phyloP scores from a whole-genome alignment of 2,797 vertebrate species.

The Acipenser transmontanus region DNA sequence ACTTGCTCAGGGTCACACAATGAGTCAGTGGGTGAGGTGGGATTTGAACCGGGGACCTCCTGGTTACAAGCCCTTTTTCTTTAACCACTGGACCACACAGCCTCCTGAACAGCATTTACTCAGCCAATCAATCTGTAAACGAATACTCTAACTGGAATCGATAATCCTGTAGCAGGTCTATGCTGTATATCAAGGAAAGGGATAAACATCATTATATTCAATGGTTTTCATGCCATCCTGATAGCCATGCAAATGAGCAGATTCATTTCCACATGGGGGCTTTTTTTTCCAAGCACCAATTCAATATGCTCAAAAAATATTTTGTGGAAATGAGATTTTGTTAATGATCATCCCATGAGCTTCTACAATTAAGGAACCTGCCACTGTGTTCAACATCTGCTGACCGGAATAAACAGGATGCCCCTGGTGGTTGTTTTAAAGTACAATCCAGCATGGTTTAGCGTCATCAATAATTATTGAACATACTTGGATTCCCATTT shows the following conservation, averaged over 20 bases:
- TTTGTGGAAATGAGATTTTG: constrained; percentile 34
- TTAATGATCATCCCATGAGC: constrained; percentile 52
- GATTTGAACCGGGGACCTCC: too few relatives aligned
- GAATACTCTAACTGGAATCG: constrained; percentile 15
- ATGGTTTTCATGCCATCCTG: constrained; percentile 27
- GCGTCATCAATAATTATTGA: too few relatives aligned
- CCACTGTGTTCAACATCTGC: constrained; percentile 42
- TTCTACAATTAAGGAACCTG: constrained; percentile 50
- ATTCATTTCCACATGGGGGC: constrained; percentile 50
- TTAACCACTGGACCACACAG: too few relatives aligned
- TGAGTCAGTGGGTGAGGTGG: too few relatives aligned
- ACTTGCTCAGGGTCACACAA: too few relatives aligned
- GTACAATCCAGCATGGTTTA: too few relatives aligned
- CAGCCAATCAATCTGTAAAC: too few relatives aligned
- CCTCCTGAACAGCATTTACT: too few relatives aligned
- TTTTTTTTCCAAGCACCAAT: constrained; percentile 29
- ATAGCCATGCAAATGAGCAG: constrained; percentile 40
- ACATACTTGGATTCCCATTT: too few relatives aligned
- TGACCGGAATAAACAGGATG: constrained; percentile 1
- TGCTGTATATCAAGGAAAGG: constrained; percentile 24
- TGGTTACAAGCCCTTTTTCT: too few relatives aligned
- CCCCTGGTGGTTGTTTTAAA: too few relatives aligned
- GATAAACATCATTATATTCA: constrained; percentile 50
- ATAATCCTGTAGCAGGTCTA: constrained; percentile 32
- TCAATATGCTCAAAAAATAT: constrained; percentile 45